A percentile compares a stretch with the other conserved stretches of the same genome.
Evolutionary conservation across 2,797 vertebrate genomes (phyloP).

Genomic region (Prionace glauca): DNA sequence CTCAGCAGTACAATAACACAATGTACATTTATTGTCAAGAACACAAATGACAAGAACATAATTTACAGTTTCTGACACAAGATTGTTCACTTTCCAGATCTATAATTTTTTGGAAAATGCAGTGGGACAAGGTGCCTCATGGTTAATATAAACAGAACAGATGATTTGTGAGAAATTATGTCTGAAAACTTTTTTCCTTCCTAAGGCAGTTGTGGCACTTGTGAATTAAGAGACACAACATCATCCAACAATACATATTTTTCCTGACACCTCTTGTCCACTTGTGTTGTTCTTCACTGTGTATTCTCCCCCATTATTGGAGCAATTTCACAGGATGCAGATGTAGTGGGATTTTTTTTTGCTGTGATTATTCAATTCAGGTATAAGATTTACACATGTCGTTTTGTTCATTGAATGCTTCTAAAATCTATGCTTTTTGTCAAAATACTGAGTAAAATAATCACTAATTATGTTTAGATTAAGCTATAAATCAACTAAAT

Average conservation of each 20-base stretch:
- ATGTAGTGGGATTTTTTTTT: neutral
- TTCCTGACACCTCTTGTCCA: neutral
- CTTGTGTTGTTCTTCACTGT: neutral
- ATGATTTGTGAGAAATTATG: conserved; percentile 31
- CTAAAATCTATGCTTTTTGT: neutral
- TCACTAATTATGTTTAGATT: neutral
- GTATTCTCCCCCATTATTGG: neutral
- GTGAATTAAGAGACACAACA: conserved; percentile 26
- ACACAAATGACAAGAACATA: conserved; percentile 29
- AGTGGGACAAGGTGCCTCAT: neutral
- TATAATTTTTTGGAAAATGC: conserved; percentile 27
- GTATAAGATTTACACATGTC: neutral
- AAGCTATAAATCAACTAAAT: neutral
- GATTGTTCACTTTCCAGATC: conserved; percentile 19
- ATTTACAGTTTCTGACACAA: conserved; percentile 20
- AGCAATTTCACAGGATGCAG: conserved; percentile 23
- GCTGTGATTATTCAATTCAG: neutral
- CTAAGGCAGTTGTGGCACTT: conserved; percentile 19
- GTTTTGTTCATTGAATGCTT: neutral
- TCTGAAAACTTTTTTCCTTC: conserved; percentile 20
- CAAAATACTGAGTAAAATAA: neutral
- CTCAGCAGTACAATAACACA: conserved; percentile 11
- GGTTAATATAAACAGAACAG: conserved; percentile 21
- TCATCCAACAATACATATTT: conserved; percentile 15
- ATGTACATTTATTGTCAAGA: conserved; percentile 18